Evolutionary conservation across 2,888 invertebrate genomes (phyloP).

Genomic region (Hermaeophaga mercurialis): DNA sequence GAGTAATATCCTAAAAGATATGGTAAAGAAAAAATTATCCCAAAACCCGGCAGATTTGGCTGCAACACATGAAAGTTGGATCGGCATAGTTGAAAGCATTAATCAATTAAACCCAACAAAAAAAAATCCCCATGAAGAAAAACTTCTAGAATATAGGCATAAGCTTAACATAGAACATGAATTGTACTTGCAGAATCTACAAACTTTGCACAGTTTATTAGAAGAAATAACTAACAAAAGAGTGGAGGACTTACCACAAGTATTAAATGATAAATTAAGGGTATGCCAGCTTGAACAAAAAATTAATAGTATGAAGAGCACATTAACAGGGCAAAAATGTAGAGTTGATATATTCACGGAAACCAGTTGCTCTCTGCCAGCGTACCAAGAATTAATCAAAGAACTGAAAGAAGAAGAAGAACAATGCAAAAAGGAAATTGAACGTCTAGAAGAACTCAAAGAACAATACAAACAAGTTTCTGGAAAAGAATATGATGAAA

Average conservation of each 20-base stretch:
- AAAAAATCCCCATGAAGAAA: slow-evolving; percentile 30
- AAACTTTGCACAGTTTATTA: slow-evolving; percentile 48
- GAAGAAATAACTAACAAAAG: slow-evolving; percentile 52
- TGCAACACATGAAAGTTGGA: slow-evolving; percentile 39
- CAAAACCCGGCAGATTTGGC: slow-evolving; percentile 48
- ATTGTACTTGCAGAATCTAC: slow-evolving; percentile 51
- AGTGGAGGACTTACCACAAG: slow-evolving; percentile 46
- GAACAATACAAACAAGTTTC: slow-evolving; percentile 55
- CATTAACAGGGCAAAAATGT: slow-evolving; percentile 44
- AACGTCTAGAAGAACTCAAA: slow-evolving; percentile 51
- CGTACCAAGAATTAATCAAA: slow-evolving; percentile 54
- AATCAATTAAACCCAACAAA: slow-evolving; percentile 26
- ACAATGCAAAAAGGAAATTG: slow-evolving; percentile 51
- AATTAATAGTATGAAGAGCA: slow-evolving; percentile 51
- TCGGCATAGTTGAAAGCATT: slow-evolving; percentile 26
- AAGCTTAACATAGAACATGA: slow-evolving; percentile 52
- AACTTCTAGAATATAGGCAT: slow-evolving; percentile 48
- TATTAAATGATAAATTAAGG: slow-evolving; percentile 50
- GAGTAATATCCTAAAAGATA: slow-evolving; percentile 35
- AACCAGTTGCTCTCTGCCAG: slow-evolving; percentile 53
- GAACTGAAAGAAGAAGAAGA: slow-evolving; percentile 54
- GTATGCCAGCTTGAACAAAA: slow-evolving; percentile 52
- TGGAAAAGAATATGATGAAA: slow-evolving; percentile 56
- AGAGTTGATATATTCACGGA: slow-evolving; percentile 56
- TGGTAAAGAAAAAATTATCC: slow-evolving; percentile 39